phyloP scores from a whole-genome alignment of 1,140 invertebrate genomes.

The Drosophila tani region DNA sequence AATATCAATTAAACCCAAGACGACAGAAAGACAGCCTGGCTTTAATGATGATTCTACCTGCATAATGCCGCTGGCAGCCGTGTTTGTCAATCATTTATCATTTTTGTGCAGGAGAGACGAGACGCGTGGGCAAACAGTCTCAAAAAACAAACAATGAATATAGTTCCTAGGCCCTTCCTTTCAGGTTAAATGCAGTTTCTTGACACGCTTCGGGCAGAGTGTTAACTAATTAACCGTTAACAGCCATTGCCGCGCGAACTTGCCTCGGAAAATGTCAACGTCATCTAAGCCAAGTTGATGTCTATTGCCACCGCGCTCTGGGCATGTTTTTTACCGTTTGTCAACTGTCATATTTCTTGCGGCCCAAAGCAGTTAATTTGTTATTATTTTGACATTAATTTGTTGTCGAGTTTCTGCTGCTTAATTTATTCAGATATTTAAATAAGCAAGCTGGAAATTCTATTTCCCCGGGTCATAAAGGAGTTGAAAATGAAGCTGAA shows the following conservation, averaged over 20 bases:
- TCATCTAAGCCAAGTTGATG: constrained; percentile 61
- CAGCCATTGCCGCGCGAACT: constrained; percentile 12
- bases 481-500: constrained; percentile 4
- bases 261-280: constrained; percentile 64
- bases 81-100: constrained; percentile 52
- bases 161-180: constrained; percentile 8
- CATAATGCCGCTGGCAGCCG: constrained; percentile 29
- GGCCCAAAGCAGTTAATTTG: constrained; percentile 60
- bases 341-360: constrained; percentile 64
- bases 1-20: constrained; percentile 48
- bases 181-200: constrained; percentile 54
- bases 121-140: constrained; percentile 36
- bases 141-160: constrained; percentile 19
- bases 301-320: constrained; percentile 27
- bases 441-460: constrained; percentile 28
- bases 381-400: constrained; percentile 75
- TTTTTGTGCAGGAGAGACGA: not conserved
- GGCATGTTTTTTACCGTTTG: constrained; percentile 67
- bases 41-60: constrained; percentile 50
- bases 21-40: constrained; percentile 14
- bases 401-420: constrained; percentile 60
- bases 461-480: constrained; percentile 9
- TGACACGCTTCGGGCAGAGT: constrained; percentile 45
- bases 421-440: constrained; percentile 56
- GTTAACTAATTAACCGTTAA: constrained; percentile 63